phyloP scores from a whole-genome alignment of 1,140 invertebrate species.

The Oedothorax gibbosus region DNA sequence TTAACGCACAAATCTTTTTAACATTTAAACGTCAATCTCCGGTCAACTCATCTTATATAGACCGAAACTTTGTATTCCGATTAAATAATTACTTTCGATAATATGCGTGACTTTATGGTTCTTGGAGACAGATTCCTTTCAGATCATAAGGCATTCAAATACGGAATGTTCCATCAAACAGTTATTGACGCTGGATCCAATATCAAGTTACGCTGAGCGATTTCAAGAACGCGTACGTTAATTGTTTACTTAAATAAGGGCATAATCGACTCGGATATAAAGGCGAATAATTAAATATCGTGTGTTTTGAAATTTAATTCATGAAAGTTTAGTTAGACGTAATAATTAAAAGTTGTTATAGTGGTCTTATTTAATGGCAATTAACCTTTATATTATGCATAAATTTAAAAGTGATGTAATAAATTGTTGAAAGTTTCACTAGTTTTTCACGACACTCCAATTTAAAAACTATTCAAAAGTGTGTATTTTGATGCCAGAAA shows the following conservation, averaged over 20 bases:
- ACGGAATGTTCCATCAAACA: not conserved
- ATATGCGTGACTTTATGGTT: conserved; percentile 45
- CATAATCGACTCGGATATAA: too few relatives aligned
- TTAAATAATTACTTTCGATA: conserved; percentile 38
- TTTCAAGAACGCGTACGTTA: conserved; percentile 14
- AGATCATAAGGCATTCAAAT: conserved; percentile 22
- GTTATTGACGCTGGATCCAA: not conserved
- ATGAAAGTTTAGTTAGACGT: too few relatives aligned
- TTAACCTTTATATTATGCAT: too few relatives aligned
- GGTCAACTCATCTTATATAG: conserved; percentile 46
- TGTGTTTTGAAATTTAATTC: too few relatives aligned
- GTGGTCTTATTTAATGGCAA: too few relatives aligned
- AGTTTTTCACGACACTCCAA: too few relatives aligned
- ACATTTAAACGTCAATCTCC: conserved; percentile 7
- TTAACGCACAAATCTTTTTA: conserved; percentile 17
- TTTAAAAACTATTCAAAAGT: too few relatives aligned
- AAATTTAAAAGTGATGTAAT: too few relatives aligned
- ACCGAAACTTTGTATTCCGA: conserved; percentile 31
- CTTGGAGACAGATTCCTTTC: conserved; percentile 22
- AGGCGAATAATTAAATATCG: too few relatives aligned
- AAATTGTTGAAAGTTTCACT: too few relatives aligned
- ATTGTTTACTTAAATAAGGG: not conserved
- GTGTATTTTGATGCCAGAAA: too few relatives aligned
- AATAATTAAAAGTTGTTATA: too few relatives aligned
- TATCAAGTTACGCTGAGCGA: conserved; percentile 11